These are phyloP conservation scores for Bergia sp. DNA, from an alignment of 92 coral and sea anemone genomes.

Conservation along the genomic window DNA sequence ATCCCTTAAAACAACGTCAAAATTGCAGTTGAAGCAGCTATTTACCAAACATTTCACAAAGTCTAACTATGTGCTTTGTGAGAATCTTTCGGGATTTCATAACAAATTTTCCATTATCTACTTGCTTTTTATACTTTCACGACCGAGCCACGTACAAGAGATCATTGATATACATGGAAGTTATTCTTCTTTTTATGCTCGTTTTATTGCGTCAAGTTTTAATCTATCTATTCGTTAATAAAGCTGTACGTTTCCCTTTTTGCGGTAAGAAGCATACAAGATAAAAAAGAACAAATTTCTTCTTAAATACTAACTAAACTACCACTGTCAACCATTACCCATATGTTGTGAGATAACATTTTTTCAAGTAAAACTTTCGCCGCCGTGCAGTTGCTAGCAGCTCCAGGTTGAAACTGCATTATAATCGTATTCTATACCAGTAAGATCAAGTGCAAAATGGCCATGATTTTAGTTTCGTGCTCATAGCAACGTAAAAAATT, in stretches of 20 bases:
- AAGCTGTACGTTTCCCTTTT: too few species aligned
- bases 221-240: too few species aligned
- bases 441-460: background rate
- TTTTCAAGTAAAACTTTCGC: background rate
- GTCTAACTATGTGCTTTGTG: background rate
- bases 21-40: background rate
- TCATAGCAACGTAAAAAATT: constrained; percentile 32
- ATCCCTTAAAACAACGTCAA: background rate
- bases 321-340: background rate
- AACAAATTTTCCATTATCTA: too few species aligned
- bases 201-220: too few species aligned
- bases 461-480: background rate
- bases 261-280: background rate
- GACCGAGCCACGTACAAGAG: too few species aligned
- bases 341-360: background rate
- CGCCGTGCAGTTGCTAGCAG: background rate
- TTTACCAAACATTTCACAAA: background rate
- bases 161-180: too few species aligned
- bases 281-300: background rate
- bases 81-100: too few species aligned
- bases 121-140: too few species aligned
- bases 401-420: background rate
- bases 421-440: background rate
- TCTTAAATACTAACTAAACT: background rate
- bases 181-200: too few species aligned